These are phyloP conservation scores for Himalopsyche phryganea DNA, from an alignment of 1,140 invertebrate species.

Conservation along the genomic window DNA sequence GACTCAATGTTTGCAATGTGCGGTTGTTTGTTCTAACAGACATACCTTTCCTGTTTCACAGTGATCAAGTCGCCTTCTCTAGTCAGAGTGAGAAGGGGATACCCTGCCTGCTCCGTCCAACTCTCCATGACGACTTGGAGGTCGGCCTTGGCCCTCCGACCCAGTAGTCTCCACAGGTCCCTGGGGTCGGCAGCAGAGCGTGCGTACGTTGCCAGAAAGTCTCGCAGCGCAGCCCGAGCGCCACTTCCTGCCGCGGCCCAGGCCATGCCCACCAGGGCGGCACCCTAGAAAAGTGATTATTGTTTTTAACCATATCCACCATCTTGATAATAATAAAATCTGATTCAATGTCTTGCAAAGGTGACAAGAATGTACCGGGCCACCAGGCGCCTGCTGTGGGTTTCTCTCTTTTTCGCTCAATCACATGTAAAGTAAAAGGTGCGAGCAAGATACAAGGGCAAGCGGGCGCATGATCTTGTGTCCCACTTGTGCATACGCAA, in stretches of 20 bases:
- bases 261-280: conserved; percentile 31
- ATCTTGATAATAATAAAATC: no score
- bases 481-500: no score
- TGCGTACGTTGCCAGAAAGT: conserved; percentile 69
- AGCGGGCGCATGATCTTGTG: no score
- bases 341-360: no score
- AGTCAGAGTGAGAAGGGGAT: conserved; percentile 63
- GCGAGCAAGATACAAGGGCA: no score
- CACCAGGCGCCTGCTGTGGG: no score
- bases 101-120: conserved; percentile 83
- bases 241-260: conserved; percentile 58
- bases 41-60: conserved; percentile 53
- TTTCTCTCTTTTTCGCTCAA: no score
- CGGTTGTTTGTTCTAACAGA: no score
- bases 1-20: no score
- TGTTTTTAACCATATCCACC: no score
- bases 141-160: conserved; percentile 53
- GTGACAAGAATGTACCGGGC: no score
- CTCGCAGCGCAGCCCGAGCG: conserved; percentile 63
- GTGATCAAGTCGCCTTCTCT: conserved; percentile 59
- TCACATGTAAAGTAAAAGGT: no score
- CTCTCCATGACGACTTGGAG: conserved; percentile 71
- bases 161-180: conserved; percentile 74
- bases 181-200: conserved; percentile 74
- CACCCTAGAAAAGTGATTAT: conserved; percentile 19